Conservation (phyloP, 2,113 vertebrate genomes). For the Toxotes jaculatrix region DNA sequence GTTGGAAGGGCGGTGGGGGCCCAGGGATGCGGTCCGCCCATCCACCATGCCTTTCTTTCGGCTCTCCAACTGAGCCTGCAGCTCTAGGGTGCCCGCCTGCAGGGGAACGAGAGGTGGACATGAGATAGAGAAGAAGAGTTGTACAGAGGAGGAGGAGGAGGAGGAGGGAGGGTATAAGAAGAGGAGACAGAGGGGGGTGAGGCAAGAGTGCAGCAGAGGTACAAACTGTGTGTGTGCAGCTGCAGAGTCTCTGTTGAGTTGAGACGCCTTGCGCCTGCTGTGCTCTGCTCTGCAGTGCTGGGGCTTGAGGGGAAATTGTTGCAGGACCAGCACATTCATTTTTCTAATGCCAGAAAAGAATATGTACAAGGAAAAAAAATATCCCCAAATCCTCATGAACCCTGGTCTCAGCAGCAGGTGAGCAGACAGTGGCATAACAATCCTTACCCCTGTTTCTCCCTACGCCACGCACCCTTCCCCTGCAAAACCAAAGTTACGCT, state of each 20-base stretch:
- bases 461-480: neutral
- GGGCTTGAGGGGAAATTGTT: constrained; percentile 44
- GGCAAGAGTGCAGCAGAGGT: constrained; percentile 32
- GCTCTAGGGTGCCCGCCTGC: constrained; percentile 83
- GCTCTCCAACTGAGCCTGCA: constrained; percentile 82
- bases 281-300: constrained; percentile 48
- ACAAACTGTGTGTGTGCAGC: constrained; percentile 41
- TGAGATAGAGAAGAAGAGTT: constrained; percentile 21
- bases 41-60: constrained; percentile 77
- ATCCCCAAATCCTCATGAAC: constrained; percentile 45
- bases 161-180: neutral
- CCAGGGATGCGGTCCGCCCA: constrained; percentile 70
- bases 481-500: constrained; percentile 23
- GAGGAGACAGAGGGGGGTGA: neutral
- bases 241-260: constrained; percentile 42
- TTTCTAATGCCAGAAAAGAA: constrained; percentile 40
- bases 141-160: neutral
- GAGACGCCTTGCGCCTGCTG: constrained; percentile 40
- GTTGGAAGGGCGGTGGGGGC: constrained; percentile 70
- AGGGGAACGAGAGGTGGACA: constrained; percentile 35
- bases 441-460: neutral
- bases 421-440: constrained; percentile 25
- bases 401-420: constrained; percentile 38
- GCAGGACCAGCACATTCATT: constrained; percentile 58
- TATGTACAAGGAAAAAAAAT: constrained; percentile 6